phyloP scores from a whole-genome alignment of 2,888 invertebrate genomes.

The Glaucopsyche alexis region DNA sequence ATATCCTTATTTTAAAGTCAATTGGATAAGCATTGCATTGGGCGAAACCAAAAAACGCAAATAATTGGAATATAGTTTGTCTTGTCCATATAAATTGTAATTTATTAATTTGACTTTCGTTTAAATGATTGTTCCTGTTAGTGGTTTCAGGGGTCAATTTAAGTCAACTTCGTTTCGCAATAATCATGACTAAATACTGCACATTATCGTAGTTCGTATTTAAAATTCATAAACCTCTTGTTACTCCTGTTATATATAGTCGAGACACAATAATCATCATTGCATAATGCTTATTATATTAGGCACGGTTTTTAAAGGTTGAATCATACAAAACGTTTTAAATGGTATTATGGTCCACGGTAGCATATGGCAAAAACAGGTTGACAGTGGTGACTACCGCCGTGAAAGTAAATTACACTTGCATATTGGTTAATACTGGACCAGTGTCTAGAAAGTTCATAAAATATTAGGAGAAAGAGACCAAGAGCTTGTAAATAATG shows the following conservation, averaged over 20 bases:
- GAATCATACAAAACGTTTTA: background rate
- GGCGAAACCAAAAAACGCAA: background rate
- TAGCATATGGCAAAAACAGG: slow-evolving; percentile 9
- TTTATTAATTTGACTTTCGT: no score
- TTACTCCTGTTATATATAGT: no score
- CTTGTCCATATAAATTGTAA: background rate
- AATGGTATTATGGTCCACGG: background rate
- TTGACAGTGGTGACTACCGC: background rate
- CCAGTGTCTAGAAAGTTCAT: slow-evolving; percentile 21
- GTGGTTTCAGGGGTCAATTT: background rate
- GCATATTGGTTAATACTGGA: slow-evolving; percentile 10
- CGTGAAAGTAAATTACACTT: slow-evolving; percentile 22
- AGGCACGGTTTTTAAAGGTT: background rate
- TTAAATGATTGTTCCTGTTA: no score
- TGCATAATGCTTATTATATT: background rate
- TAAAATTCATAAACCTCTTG: no score
- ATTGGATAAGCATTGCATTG: background rate
- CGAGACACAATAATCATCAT: no score
- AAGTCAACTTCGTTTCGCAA: no score
- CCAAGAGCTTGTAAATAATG: background rate
- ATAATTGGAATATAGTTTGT: background rate
- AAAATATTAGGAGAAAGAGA: background rate
- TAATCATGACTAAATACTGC: no score
- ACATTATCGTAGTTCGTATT: no score
- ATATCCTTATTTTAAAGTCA: background rate